These are phyloP conservation scores for Saturnia pavonia DNA, from an alignment of 2,888 invertebrate species.

Conservation along the genomic window DNA sequence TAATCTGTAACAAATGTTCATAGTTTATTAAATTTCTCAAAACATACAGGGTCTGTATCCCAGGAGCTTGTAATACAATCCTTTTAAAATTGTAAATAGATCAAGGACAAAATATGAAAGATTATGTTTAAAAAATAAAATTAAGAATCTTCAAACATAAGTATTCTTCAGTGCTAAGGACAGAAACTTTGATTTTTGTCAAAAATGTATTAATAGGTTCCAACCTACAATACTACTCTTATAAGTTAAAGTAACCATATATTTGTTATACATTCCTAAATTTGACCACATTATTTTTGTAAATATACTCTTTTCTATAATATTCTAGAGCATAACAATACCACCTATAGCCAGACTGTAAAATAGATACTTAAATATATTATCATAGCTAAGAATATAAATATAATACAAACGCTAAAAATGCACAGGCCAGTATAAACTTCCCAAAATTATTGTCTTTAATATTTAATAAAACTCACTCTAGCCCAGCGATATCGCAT, in stretches of 20 bases:
- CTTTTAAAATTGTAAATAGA: not conserved
- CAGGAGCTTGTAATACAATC: not conserved
- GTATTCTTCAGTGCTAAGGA: too few species aligned
- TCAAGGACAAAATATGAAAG: not conserved
- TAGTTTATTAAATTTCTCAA: not conserved
- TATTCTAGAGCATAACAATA: too few species aligned
- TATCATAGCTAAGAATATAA: too few species aligned
- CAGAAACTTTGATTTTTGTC: too few species aligned
- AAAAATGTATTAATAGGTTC: not conserved
- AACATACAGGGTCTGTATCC: too few species aligned
- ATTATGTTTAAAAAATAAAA: not conserved
- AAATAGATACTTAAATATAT: not conserved
- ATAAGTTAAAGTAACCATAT: too few species aligned
- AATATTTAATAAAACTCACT: constrained; percentile 49
- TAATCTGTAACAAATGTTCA: constrained; percentile 66
- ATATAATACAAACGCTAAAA: too few species aligned
- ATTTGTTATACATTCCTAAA: not conserved
- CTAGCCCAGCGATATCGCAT: constrained; percentile 90
- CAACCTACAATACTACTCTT: not conserved
- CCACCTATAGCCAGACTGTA: not conserved
- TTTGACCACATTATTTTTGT: not conserved
- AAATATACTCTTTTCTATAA: not conserved
- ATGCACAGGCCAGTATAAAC: too few species aligned
- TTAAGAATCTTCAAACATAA: too few species aligned
- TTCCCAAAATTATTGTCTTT: too few species aligned